Evolutionary conservation across 2,113 vertebrate species (phyloP).

Genomic region (Tapirus terrestris): DNA sequence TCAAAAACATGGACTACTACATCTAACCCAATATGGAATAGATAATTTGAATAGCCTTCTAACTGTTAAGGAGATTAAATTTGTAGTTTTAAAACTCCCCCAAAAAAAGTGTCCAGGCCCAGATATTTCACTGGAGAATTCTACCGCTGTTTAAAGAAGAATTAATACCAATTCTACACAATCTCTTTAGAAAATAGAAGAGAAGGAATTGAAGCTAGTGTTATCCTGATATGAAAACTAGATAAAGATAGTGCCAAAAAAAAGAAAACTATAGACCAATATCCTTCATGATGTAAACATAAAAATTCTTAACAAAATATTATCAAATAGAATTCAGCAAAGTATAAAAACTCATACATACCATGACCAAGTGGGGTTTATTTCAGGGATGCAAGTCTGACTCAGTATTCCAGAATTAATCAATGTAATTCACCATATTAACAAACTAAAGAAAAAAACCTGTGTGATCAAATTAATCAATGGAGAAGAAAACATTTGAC

Average conservation of each 20-base stretch:
- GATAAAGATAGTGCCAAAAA: neutral
- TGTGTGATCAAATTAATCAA: neutral
- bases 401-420: neutral
- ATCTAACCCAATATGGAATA: neutral
- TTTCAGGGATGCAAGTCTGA: neutral
- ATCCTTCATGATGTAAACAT: neutral
- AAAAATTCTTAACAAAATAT: neutral
- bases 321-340: neutral
- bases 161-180: neutral
- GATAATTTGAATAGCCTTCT: neutral
- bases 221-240: neutral
- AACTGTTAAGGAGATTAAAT: neutral
- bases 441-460: neutral
- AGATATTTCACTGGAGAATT: neutral
- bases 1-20: neutral
- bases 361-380: neutral
- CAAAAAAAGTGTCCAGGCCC: neutral
- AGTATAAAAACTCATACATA: neutral
- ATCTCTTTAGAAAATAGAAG: neutral
- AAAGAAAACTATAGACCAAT: neutral
- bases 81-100: neutral
- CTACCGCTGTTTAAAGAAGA: neutral
- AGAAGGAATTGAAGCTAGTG: neutral
- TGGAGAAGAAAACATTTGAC: neutral
- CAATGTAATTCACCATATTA: neutral